phyloP scores from a whole-genome alignment of 1,140 invertebrate species.

The Magallana angulata region DNA sequence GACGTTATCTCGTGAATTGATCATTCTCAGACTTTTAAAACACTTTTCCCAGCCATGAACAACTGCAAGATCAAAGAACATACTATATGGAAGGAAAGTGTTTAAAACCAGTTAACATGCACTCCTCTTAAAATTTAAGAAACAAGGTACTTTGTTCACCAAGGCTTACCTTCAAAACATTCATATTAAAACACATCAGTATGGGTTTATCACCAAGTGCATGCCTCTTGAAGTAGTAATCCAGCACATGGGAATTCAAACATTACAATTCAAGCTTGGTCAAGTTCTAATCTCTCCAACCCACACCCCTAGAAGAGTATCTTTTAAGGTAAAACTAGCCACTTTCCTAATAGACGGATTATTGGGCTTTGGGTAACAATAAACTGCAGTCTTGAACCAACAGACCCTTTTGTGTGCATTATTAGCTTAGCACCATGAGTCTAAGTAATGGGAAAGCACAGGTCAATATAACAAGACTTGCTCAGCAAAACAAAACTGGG shows the following conservation, averaged over 20 bases:
- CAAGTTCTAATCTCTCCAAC: constrained; percentile 21
- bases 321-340: neutral
- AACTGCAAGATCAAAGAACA: neutral
- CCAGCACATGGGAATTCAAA: constrained; percentile 2
- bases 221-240: neutral
- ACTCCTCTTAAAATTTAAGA: neutral
- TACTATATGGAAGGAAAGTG: neutral
- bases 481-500: neutral
- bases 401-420: constrained; percentile 16
- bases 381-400: constrained; percentile 6
- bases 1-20: neutral
- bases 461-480: neutral
- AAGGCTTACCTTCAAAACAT: constrained; percentile 30
- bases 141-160: constrained; percentile 12
- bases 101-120: neutral
- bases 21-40: constrained; percentile 5
- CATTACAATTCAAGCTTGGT: constrained; percentile 8
- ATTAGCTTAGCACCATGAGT: constrained; percentile 5
- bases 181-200: constrained; percentile 31
- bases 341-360: neutral
- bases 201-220: constrained; percentile 15
- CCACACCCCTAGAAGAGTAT: neutral
- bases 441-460: constrained; percentile 5
- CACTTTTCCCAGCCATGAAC: neutral
- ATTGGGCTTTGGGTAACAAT: neutral